These are phyloP conservation scores for Stomatorhinus ivindoensis DNA, from an alignment of 2,113 vertebrate species.

Conservation along the genomic window DNA sequence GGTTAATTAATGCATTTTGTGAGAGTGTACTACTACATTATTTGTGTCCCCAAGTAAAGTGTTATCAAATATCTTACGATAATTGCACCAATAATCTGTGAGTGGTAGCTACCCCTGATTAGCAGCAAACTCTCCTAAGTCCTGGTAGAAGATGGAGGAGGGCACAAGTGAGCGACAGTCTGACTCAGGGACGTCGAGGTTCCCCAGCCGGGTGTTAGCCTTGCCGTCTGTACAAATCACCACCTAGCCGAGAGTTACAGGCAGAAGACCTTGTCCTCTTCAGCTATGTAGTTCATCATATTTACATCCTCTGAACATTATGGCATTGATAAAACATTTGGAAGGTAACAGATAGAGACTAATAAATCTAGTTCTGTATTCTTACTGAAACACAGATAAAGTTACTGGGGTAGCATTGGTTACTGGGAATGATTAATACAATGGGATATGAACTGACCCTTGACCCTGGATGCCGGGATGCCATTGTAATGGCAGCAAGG, in stretches of 20 bases:
- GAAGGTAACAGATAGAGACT: not conserved
- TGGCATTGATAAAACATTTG: not conserved
- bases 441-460: slow-evolving; percentile 43
- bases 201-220: slow-evolving; percentile 61
- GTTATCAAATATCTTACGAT: not conserved
- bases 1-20: not conserved
- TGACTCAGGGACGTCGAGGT: slow-evolving; percentile 52
- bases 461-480: slow-evolving; percentile 60
- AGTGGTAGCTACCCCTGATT: slow-evolving; percentile 45
- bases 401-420: not conserved
- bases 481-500: slow-evolving; percentile 55
- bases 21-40: not conserved
- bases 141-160: slow-evolving; percentile 62
- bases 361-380: not conserved
- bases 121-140: slow-evolving; percentile 55
- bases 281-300: not conserved
- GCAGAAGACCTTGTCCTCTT: not conserved
- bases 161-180: slow-evolving; percentile 45
- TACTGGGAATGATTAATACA: not conserved
- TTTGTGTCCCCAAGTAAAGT: not conserved
- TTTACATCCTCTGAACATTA: not conserved
- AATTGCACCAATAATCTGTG: not conserved
- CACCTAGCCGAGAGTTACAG: slow-evolving; percentile 48
- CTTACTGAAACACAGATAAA: not conserved
- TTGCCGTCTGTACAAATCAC: slow-evolving; percentile 67